Evolutionary conservation across 2,797 vertebrate genomes (phyloP).

Genomic region (Oryzias dopingdopingensis): DNA sequence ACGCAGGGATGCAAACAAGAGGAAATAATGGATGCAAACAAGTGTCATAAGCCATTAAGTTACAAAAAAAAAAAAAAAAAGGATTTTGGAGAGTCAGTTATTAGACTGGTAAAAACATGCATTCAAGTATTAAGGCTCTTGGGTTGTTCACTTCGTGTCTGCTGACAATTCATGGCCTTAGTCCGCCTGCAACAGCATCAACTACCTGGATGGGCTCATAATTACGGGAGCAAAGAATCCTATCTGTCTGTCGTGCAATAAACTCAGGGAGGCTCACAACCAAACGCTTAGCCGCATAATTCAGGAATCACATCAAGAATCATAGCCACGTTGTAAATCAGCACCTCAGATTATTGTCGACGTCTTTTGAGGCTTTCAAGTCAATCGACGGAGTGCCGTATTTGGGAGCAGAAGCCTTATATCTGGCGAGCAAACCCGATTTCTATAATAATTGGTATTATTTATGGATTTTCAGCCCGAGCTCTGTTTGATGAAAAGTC

Average conservation of each 20-base stretch:
- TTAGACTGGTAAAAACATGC: constrained; percentile 60
- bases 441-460: constrained; percentile 40
- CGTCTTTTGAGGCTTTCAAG: constrained; percentile 29
- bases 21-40: constrained; percentile 71
- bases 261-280: constrained; percentile 26
- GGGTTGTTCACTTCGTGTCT: constrained; percentile 50
- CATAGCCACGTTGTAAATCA: constrained; percentile 18
- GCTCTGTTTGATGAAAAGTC: constrained; percentile 55
- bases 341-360: constrained; percentile 25
- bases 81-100: constrained; percentile 53
- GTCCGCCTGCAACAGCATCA: constrained; percentile 45
- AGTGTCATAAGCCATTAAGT: constrained; percentile 79
- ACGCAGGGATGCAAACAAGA: constrained; percentile 47
- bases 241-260: constrained; percentile 28
- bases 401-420: constrained; percentile 52
- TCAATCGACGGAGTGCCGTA: constrained; percentile 45
- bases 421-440: constrained; percentile 65
- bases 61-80: constrained; percentile 32
- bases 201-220: constrained; percentile 52
- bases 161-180: constrained; percentile 50
- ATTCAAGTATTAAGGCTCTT: constrained; percentile 57
- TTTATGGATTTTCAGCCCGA: constrained; percentile 44
- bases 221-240: constrained; percentile 24
- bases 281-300: constrained; percentile 34
- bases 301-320: constrained; percentile 23